A percentile compares a stretch with the other conserved stretches of the same genome.
Conservation (phyloP, 2,113 vertebrate species). For the Neodontobutis hainanensis region DNA sequence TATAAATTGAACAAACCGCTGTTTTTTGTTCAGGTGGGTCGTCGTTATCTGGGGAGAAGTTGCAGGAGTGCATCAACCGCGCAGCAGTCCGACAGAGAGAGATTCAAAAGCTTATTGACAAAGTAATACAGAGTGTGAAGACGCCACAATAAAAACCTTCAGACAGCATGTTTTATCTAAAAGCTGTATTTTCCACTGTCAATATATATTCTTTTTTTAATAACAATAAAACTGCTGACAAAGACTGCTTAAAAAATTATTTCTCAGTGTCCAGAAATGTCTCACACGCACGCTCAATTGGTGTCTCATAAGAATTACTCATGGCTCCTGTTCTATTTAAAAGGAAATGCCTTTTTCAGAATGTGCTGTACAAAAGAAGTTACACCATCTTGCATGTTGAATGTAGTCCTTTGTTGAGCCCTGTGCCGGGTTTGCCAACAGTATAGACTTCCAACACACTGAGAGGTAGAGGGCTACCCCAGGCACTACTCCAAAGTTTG, state of each 20-base stretch:
- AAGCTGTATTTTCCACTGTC: slow-evolving; percentile 86
- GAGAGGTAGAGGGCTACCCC: slow-evolving; percentile 74
- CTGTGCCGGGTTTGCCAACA: slow-evolving; percentile 56
- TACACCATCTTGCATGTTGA: slow-evolving; percentile 74
- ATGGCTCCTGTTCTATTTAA: slow-evolving; percentile 70
- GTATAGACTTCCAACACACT: slow-evolving; percentile 63
- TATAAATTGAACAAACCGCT: not conserved
- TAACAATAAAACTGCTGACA: slow-evolving; percentile 86
- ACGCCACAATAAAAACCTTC: slow-evolving; percentile 72
- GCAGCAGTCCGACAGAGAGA: slow-evolving; percentile 88
- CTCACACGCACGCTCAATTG: slow-evolving; percentile 60
- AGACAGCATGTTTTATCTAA: slow-evolving; percentile 73
- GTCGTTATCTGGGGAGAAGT: slow-evolving; percentile 86
- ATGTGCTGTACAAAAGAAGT: slow-evolving; percentile 75
- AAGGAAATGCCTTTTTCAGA: slow-evolving; percentile 75
- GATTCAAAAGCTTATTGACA: slow-evolving; percentile 86
- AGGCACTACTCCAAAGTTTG: slow-evolving; percentile 64
- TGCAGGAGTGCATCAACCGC: slow-evolving; percentile 91
- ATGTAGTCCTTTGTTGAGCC: slow-evolving; percentile 59
- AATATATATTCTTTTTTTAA: slow-evolving; percentile 84
- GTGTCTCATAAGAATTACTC: slow-evolving; percentile 72
- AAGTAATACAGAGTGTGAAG: slow-evolving; percentile 85
- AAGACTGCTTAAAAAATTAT: slow-evolving; percentile 82
- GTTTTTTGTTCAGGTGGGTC: slow-evolving; percentile 83
- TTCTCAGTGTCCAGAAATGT: slow-evolving; percentile 79